Evolutionary conservation across 1,140 invertebrate genomes (phyloP).

Genomic region (Panagrolaimus sp.): DNA sequence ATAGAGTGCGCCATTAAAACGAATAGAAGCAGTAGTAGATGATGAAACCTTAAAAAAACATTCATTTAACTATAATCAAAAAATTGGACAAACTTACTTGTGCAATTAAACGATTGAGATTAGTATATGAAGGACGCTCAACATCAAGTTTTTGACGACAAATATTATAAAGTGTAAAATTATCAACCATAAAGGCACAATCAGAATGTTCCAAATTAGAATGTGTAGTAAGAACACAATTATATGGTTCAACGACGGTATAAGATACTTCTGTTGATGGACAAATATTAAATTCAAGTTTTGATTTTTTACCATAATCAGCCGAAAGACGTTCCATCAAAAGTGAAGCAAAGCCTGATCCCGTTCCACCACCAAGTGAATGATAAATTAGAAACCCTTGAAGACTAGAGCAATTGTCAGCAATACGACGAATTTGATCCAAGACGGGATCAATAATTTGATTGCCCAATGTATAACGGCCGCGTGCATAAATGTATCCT

Average conservation of each 20-base stretch:
- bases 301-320: constrained; percentile 70
- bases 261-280: constrained; percentile 62
- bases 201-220: constrained; percentile 72
- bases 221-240: constrained; percentile 75
- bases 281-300: constrained; percentile 72
- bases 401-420: constrained; percentile 68
- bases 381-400: constrained; percentile 87
- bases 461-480: constrained; percentile 83
- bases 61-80: too few relatives aligned
- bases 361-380: constrained; percentile 72
- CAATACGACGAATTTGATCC: constrained; percentile 55
- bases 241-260: constrained; percentile 78
- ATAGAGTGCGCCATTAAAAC: constrained; percentile 79
- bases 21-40: constrained; percentile 73
- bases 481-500: constrained; percentile 65
- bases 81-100: too few relatives aligned
- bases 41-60: too few relatives aligned
- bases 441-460: constrained; percentile 63
- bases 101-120: constrained; percentile 73
- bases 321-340: constrained; percentile 67
- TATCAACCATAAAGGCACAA: constrained; percentile 75
- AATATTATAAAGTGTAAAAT: constrained; percentile 74
- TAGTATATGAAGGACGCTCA: constrained; percentile 70
- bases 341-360: constrained; percentile 70
- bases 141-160: constrained; percentile 36